Evolutionary conservation across 2,888 invertebrate genomes (phyloP), one percentile per base, ranked within the genome.

Genomic region (Crocallis elinguaria): DNA sequence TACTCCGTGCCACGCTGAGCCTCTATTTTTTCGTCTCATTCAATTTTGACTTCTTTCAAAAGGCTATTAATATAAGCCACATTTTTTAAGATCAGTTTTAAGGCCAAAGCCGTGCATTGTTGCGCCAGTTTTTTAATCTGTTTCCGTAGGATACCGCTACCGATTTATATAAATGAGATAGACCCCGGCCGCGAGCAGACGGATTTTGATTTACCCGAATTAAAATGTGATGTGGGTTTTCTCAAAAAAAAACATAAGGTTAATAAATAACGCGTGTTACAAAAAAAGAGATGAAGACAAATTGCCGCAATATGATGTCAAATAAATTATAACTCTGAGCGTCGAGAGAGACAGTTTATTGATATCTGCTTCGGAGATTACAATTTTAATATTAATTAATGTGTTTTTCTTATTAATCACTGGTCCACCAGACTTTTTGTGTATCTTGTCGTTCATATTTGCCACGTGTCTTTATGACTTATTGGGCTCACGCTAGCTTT

Each of bases 31-130:
- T 91, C 86, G 81, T 85, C 84, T 88, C 89, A 88, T 91, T 90
- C 90, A 90, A 90, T 91, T 90, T 89, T 89, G 90, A 90, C 90
- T 91, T 88, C 88, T 90, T 86, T 88, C 89, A 88, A 90, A 88
- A 88, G 86, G 88, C 86, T 89, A 90, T 90, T 90, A 91, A 91
- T 90, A 88, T 86, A 87, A 89, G 89, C 85, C 86, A 82, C 84
- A 88, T 90, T 90, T 89, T 89, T 88, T 82, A 78, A 88, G 84
- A 84, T 84, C 86, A 82, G 85, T 84, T 81, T 86, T 88, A 79
- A 82, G 78, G 79, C 79, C 79, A 83, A 86, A 87, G 88, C 83
- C 80, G 70, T 66, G 83, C 77, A 88, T 90, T 91, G 90, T 90
- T 85, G 71, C 66, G 76, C 71, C 67, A 60, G 76, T 84, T 90